Percentiles rank a stretch among this genome's conserved stretches.
Conservation (phyloP, 2,113 vertebrate genomes). For the Porphyrio hochstetteri region DNA sequence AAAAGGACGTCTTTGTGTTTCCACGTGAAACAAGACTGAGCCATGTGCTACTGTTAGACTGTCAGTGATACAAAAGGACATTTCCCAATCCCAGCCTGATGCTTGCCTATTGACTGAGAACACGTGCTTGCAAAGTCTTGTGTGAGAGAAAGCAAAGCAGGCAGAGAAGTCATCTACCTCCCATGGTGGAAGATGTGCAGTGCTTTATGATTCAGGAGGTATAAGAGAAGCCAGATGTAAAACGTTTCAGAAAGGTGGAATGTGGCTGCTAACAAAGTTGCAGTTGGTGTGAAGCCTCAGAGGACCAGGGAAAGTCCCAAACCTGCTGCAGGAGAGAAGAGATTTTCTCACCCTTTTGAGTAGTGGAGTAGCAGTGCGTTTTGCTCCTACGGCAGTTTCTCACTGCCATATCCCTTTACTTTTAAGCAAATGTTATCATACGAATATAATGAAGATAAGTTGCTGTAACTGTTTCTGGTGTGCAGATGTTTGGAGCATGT, state of each 20-base stretch:
- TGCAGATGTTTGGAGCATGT: not conserved
- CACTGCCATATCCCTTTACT: not conserved
- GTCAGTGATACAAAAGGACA: not conserved
- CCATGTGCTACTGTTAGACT: not conserved
- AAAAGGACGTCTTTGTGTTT: not conserved
- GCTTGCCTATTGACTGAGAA: not conserved
- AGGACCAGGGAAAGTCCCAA: not conserved
- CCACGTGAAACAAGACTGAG: not conserved
- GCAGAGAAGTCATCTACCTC: fast-evolving
- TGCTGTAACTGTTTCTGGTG: not conserved
- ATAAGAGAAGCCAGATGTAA: not conserved
- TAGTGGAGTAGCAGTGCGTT: not conserved
- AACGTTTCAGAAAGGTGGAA: not conserved
- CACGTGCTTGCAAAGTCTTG: fast-evolving
- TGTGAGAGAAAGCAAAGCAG: not conserved
- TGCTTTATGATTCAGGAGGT: not conserved
- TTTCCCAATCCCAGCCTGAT: not conserved
- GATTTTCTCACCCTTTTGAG: not conserved
- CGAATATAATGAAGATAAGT: not conserved
- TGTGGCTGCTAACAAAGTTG: not conserved
- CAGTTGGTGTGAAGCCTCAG: not conserved
- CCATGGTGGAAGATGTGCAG: not conserved
- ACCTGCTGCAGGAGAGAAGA: not conserved
- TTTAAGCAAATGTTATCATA: not conserved
- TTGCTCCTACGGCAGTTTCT: not conserved